phyloP scores from a whole-genome alignment of 2,888 invertebrate genomes.

The Isoperla grammatica region DNA sequence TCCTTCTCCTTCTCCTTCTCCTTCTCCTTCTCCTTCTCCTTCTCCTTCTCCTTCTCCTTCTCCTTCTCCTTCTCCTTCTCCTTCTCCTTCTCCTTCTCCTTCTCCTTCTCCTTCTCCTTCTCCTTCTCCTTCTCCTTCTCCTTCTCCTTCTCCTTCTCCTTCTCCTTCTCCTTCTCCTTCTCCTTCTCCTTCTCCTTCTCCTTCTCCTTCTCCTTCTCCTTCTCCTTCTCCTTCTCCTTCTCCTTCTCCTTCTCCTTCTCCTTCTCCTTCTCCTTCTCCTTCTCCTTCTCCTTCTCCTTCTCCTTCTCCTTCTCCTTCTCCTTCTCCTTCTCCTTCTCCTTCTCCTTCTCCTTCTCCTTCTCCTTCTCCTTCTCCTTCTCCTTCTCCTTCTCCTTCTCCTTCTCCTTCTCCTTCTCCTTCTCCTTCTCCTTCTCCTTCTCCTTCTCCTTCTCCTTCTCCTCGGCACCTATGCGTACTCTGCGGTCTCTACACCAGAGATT shows the following conservation, averaged over 20 bases:
- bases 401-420: no score
- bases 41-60: constrained; percentile 11
- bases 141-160: constrained; percentile 1
- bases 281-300: constrained; percentile 5
- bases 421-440: no score
- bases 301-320: constrained; percentile 7
- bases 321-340: constrained; percentile 1
- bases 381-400: background rate
- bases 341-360: constrained; percentile 3
- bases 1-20: background rate
- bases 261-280: background rate
- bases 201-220: constrained; percentile 2
- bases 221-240: constrained; percentile 3
- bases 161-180: background rate
- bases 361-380: constrained; percentile 7
- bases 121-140: constrained; percentile 7
- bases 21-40: constrained; percentile 7
- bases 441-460: no score
- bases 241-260: constrained; percentile 3
- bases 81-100: constrained; percentile 6
- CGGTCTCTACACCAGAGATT: no score
- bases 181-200: constrained; percentile 5
- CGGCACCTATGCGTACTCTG: no score
- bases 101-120: constrained; percentile 4
- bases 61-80: constrained; percentile 11